Conservation (phyloP, 1,140 invertebrate species). For the Myzus persicae region DNA sequence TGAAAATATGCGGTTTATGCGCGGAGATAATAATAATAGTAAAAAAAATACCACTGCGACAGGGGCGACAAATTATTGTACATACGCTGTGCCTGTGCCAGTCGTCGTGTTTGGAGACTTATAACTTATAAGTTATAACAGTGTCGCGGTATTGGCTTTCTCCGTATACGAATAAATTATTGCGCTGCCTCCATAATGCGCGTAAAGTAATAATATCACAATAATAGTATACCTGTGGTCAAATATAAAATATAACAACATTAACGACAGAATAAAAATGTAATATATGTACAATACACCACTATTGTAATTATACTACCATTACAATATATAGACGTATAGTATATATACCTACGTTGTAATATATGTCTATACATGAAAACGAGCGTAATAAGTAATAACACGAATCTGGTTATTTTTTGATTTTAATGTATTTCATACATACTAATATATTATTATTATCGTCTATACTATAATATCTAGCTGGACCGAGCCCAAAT, state of each 20-base stretch:
- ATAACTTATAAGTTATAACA: conserved; percentile 9
- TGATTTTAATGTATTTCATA: conserved; percentile 6
- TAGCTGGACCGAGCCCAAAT: conserved; percentile 4
- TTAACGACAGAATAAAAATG: conserved; percentile 24
- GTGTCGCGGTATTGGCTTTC: conserved; percentile 1
- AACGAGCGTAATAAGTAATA: not conserved
- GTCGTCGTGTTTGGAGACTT: conserved; percentile 17
- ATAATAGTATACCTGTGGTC: not conserved
- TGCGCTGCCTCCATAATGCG: not conserved
- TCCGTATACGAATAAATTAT: not conserved
- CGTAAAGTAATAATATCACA: not conserved
- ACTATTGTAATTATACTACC: conserved; percentile 10
- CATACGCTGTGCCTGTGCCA: not conserved
- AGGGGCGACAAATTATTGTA: conserved; percentile 7
- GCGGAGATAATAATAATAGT: not conserved
- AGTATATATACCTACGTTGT: not conserved
- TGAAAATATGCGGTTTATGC: not conserved
- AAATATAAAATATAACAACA: conserved; percentile 14
- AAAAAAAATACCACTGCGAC: conserved; percentile 3
- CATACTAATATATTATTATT: not conserved
- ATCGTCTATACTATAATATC: not conserved
- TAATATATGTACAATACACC: not conserved
- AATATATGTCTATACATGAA: not conserved
- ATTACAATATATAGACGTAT: not conserved
- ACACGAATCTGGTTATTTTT: not conserved